Evolutionary conservation across 2,797 vertebrate species (phyloP).

Genomic region (Pipistrellus pipistrellus): DNA sequence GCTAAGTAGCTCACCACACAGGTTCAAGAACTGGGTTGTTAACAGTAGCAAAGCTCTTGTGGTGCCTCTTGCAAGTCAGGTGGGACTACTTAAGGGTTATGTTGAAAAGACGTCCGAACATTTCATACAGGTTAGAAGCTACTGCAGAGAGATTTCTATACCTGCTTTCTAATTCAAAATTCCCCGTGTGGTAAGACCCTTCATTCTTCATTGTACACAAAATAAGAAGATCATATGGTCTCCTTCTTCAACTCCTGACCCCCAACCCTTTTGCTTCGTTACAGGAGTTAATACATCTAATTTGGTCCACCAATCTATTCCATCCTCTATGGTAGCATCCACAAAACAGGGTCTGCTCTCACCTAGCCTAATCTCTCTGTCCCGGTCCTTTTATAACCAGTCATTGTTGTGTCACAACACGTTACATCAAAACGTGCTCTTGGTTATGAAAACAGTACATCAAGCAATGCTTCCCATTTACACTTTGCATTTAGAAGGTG

Average conservation of each 20-base stretch:
- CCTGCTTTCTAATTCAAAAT: slow-evolving; percentile 36
- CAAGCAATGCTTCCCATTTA: neutral
- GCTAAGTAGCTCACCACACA: neutral
- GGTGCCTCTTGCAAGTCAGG: neutral
- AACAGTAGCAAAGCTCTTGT: neutral
- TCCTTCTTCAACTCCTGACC: neutral
- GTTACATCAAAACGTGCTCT: neutral
- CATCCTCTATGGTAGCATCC: no score
- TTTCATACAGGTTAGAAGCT: neutral
- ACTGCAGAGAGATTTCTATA: neutral
- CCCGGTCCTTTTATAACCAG: neutral
- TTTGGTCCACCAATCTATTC: neutral
- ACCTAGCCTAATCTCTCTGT: neutral
- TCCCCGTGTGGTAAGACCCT: neutral
- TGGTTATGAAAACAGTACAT: slow-evolving; percentile 9
- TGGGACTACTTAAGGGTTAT: accelerated
- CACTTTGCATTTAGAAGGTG: neutral
- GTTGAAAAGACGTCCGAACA: neutral
- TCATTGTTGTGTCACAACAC: neutral
- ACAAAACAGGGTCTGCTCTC: neutral
- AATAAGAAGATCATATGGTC: neutral
- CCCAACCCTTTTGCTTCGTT: neutral
- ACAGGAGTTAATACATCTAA: neutral
- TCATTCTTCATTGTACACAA: neutral
- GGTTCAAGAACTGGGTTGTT: neutral